Conservation (phyloP, 1,140 invertebrate genomes). For the Papilio polytes region DNA sequence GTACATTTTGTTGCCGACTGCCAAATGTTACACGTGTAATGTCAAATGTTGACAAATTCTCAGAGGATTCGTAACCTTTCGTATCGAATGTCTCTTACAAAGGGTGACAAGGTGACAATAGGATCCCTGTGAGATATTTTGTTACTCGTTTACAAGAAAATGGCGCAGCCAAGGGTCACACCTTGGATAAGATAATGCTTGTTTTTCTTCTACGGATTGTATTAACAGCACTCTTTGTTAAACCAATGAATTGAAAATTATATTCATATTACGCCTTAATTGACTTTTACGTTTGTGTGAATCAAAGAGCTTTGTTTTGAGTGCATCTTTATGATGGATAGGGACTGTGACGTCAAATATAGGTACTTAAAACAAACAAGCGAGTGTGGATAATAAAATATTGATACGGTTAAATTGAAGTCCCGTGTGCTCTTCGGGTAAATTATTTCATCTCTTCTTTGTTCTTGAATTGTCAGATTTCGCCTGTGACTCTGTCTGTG, state of each 20-base stretch:
- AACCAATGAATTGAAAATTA: constrained; percentile 19
- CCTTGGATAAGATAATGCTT: constrained; percentile 55
- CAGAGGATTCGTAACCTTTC: constrained; percentile 42
- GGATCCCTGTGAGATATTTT: constrained; percentile 47
- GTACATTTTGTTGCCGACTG: constrained; percentile 1
- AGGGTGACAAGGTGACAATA: constrained; percentile 49
- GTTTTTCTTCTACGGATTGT: constrained; percentile 51
- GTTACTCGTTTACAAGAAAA: constrained; percentile 50
- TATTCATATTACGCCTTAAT: constrained; percentile 21
- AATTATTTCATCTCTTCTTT: too few relatives aligned
- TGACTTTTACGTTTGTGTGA: neutral
- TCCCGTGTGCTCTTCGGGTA: too few relatives aligned
- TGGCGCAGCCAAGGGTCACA: constrained; percentile 49
- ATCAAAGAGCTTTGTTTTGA: constrained; percentile 1
- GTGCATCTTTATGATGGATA: neutral
- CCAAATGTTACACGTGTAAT: constrained; percentile 14
- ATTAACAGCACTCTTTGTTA: constrained; percentile 1
- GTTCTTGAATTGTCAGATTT: too few relatives aligned
- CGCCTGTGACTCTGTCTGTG: too few relatives aligned
- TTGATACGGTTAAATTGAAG: too few relatives aligned
- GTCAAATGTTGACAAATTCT: constrained; percentile 41
- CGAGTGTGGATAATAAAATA: too few relatives aligned
- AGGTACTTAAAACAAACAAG: too few relatives aligned
- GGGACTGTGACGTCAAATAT: neutral
- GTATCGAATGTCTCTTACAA: constrained; percentile 42